Evolutionary conservation across 2,888 invertebrate genomes (phyloP), one percentile per base, ranked within the genome.

Genomic region (Ichneumon xanthorius): DNA sequence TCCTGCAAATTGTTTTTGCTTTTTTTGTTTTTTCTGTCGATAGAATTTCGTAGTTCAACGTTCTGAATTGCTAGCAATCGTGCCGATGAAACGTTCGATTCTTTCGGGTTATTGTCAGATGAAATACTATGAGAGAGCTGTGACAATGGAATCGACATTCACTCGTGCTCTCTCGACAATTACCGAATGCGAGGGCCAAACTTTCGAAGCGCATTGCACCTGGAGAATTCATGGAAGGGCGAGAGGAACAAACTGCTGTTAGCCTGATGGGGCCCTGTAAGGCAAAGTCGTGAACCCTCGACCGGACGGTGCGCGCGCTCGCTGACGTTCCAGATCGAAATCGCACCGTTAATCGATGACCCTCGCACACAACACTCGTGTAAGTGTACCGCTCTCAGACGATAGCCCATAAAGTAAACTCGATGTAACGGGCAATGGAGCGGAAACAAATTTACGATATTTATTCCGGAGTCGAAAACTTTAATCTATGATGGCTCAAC

Each of bases 61-160:
- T 19, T 16, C 26, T 2, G 16, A 61, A 61, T 6, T 61, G 30
- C 30, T 40, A 6, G 14, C 3, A 5, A 26, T 9, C 22, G 30
- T 30, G 26, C 4, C 22, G 61, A 61, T 5, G 9, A 22, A 48
- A 68, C 45, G 40, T 68, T 26, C 19, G 16, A 33, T 26, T 6
- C 26, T 68, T 26, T 14, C 45, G 48, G 22, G 9, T 22, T 9
- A 48, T 48, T 22, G 22, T 45, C 6, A 30, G 26, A 61, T 19
- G 48, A 26, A 72, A 19, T 40, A 53, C 37, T 53, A 11, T 14
- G 63, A 67, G 48, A 22, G 33, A 7, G 63, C 63, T 55, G 53
- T 75, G 68, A 83, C 79, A 83, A 80, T 83, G 73, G 75, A 61
- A 83, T 79, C 75, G 79, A 70, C 70, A 75, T 83, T 79, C 63